phyloP scores from a whole-genome alignment of 2,888 invertebrate genomes.

The Tetropium fuscum region DNA sequence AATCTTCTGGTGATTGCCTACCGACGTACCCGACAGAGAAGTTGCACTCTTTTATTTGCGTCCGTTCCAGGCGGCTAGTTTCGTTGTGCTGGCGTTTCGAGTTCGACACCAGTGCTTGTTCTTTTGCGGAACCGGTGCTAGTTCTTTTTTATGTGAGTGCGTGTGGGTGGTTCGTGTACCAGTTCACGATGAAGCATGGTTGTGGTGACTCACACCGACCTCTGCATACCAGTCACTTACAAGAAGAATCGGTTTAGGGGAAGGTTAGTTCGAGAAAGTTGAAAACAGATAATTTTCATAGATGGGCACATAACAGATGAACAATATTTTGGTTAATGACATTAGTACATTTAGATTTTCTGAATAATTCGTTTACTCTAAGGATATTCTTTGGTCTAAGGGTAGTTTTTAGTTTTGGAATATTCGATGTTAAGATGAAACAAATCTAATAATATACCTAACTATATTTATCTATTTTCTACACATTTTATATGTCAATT shows the following conservation, averaged over 20 bases:
- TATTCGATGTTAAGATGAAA: too few relatives aligned
- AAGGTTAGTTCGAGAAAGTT: constrained; percentile 47
- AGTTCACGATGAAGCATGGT: constrained; percentile 53
- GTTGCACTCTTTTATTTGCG: not conserved
- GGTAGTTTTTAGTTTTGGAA: too few relatives aligned
- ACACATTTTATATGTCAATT: too few relatives aligned
- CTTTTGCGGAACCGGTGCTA: not conserved
- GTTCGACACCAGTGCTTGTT: not conserved
- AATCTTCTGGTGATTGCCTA: constrained; percentile 34
- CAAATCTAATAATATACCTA: too few relatives aligned
- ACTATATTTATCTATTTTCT: too few relatives aligned
- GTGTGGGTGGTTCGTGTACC: constrained; percentile 20
- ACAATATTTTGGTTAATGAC: too few relatives aligned
- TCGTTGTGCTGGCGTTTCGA: not conserved
- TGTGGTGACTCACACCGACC: constrained; percentile 56
- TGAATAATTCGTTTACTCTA: too few relatives aligned
- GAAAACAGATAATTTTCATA: not conserved
- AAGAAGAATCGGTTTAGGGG: constrained; percentile 49
- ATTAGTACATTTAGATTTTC: too few relatives aligned
- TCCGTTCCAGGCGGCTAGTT: not conserved
- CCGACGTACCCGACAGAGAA: not conserved
- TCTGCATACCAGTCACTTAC: constrained; percentile 58
- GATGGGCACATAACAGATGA: too few relatives aligned
- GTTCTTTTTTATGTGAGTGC: not conserved
- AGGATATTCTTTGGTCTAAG: too few relatives aligned